These are phyloP conservation scores for Eunapius fragilis DNA, from an alignment of 37 sponge, comb jelly and placozoan genomes.

Conservation along the genomic window DNA sequence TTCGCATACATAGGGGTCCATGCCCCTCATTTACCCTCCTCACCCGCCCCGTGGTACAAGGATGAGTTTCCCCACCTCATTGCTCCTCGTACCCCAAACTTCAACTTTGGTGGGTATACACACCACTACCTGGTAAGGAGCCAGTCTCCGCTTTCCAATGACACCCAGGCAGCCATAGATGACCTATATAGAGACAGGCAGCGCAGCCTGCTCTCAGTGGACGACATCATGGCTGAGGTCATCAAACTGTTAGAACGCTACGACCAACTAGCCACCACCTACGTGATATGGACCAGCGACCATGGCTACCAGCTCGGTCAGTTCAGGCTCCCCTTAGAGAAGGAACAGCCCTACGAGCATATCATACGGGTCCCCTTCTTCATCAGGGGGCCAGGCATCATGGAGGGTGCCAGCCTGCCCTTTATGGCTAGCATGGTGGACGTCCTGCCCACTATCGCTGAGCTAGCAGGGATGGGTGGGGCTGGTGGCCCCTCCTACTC, in stretches of 20 bases:
- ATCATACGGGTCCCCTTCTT: slow-evolving; percentile 74
- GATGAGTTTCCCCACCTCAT: slow-evolving; percentile 20
- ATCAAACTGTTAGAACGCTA: slow-evolving; percentile 34
- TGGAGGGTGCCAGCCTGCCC: slow-evolving; percentile 1
- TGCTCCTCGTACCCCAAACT: slow-evolving; percentile 83
- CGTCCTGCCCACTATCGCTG: slow-evolving; percentile 65
- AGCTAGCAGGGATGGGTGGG: slow-evolving; percentile 65
- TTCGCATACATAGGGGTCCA: slow-evolving; percentile 81
- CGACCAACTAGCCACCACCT: slow-evolving; percentile 64
- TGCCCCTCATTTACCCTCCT: slow-evolving; percentile 85
- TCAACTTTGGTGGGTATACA: slow-evolving; percentile 59
- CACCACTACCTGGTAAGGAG: slow-evolving; percentile 75
- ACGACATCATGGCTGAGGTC: slow-evolving; percentile 66
- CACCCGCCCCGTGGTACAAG: slow-evolving; percentile 83
- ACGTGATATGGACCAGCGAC: slow-evolving; percentile 77
- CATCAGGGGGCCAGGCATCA: slow-evolving; percentile 64
- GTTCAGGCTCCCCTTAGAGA: slow-evolving; percentile 71
- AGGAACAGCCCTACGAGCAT: slow-evolving; percentile 81
- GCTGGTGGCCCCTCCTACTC: too few relatives aligned
- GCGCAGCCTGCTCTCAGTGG: slow-evolving; percentile 82
- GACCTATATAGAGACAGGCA: slow-evolving; percentile 69
- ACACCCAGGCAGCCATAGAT: slow-evolving; percentile 28
- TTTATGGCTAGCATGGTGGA: slow-evolving; percentile 82
- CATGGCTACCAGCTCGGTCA: slow-evolving; percentile 89
- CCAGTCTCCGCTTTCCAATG: slow-evolving; percentile 40